Evolutionary conservation across 2,113 vertebrate genomes (phyloP), one percentile per base, ranked within the genome.

Genomic region (Lophura nycthemera): DNA sequence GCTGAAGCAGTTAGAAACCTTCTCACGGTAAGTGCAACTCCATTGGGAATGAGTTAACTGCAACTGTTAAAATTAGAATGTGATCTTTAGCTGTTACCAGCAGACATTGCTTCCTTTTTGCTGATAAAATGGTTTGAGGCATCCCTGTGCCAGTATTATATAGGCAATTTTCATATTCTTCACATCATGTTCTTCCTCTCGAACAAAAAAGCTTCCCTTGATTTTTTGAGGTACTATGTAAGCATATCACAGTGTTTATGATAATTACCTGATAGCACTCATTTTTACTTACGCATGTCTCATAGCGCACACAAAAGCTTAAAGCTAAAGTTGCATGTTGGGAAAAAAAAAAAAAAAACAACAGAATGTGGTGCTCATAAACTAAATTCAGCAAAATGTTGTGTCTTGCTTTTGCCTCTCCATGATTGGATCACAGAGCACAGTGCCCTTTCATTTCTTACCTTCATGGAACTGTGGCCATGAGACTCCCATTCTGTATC

Each of bases 1-100:
- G 97, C 97, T 96, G 97, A 98, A 98, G 97, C 97, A 97, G 97
- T 98, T 98, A 98, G 97, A 98, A 98, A 98, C 93, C 97, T 98
- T 95, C 97, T 97, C 96, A 97, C 87, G 97, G 98, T 98, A 98
- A 98, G 98, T 98, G 96, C 86, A 96, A 91, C 89, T 96, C 96
- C 94, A 96, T 86, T 97, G 96, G 96, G 96, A 97, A 94, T 94
- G 88, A 96, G 94, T 95, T 97, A 96, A 96, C 92, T 96, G 80
- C 90, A 86, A 95, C 79, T 92, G 94, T 89, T 96, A 93, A 93
- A 96, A 96, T 87, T 79, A 90, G 92, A 96, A 90, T 15, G 0
- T 92, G 91, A 82, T 93, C 96, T 95, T 95, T 92, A 85, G 50
- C 90, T 92, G 88, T 79, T 89, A 92, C 79, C 93, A 89, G 88